A percentile compares a stretch with the other conserved stretches of the same genome.
phyloP scores from a whole-genome alignment of 2,113 vertebrate genomes.

The Sardina pilchardus region DNA sequence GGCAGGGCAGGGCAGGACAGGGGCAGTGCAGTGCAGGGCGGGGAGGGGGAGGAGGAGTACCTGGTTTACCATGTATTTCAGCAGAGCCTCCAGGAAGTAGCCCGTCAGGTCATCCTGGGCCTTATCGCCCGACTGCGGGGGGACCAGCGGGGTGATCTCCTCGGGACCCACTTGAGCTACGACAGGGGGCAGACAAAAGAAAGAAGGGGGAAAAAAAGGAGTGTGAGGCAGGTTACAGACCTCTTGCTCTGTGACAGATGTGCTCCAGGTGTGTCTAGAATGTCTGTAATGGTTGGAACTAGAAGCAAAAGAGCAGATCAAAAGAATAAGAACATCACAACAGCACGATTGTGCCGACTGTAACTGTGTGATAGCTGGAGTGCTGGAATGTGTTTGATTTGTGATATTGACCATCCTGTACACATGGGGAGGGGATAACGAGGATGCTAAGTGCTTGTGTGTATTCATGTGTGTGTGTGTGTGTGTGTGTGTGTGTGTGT shows the following conservation, averaged over 20 bases:
- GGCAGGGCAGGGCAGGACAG: constrained; percentile 34
- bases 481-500: not conserved
- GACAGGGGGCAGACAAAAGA: not conserved
- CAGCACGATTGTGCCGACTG: too few relatives aligned
- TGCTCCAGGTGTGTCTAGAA: not conserved
- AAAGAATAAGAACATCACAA: not conserved
- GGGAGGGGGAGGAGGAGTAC: constrained; percentile 75
- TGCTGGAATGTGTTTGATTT: not conserved
- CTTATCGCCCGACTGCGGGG: constrained; percentile 97
- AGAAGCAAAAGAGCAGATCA: not conserved
- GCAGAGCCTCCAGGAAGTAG: constrained; percentile 95
- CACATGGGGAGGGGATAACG: too few relatives aligned
- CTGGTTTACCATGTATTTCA: constrained; percentile 99
- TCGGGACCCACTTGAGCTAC: constrained; percentile 95
- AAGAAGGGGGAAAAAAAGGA: not conserved
- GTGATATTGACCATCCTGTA: not conserved
- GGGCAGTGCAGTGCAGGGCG: constrained; percentile 60
- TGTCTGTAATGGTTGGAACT: too few relatives aligned
- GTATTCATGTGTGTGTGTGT: not conserved
- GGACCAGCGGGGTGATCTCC: constrained; percentile 95
- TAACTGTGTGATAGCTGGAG: too few relatives aligned
- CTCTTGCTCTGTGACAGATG: not conserved
- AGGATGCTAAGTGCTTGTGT: not conserved
- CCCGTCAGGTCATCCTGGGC: constrained; percentile 97
- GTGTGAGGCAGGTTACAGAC: not conserved